Evolutionary conservation across 2,113 vertebrate species (phyloP).

Genomic region (Anolis sagrei): DNA sequence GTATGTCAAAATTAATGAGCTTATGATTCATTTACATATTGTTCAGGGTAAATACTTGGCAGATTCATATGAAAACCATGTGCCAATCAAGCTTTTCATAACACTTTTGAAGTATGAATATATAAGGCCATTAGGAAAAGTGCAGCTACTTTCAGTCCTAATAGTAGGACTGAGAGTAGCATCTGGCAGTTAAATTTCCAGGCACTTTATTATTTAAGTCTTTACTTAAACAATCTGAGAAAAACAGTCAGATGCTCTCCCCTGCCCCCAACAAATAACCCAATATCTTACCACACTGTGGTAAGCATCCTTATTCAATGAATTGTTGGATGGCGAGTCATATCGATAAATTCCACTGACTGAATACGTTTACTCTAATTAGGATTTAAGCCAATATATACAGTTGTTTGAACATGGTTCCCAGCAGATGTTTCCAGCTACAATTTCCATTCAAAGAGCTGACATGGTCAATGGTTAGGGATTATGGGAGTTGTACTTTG

Average conservation of each 20-base stretch:
- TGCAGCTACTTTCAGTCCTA: neutral
- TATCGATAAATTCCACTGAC: no score
- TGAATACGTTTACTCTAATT: no score
- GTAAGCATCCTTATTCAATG: no score
- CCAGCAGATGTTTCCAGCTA: neutral
- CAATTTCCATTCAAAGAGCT: neutral
- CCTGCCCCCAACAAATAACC: neutral
- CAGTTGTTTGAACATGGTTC: neutral
- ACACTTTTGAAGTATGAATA: slow-evolving; percentile 34
- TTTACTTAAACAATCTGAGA: neutral
- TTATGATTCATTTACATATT: slow-evolving; percentile 48
- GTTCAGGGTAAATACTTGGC: slow-evolving; percentile 51
- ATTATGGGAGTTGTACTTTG: no score
- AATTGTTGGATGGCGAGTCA: no score
- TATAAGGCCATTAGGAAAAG: neutral
- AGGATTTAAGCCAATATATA: no score
- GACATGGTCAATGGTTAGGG: neutral
- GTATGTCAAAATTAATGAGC: slow-evolving; percentile 52
- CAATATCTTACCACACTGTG: neutral
- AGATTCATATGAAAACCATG: slow-evolving; percentile 54
- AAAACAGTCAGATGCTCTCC: neutral
- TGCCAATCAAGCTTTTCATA: slow-evolving; percentile 41
- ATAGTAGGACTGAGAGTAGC: neutral
- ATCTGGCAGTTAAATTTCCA: neutral
- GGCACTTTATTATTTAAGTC: neutral